phyloP scores from a whole-genome alignment of 2,888 invertebrate species.

The Psylliodes chrysocephalus region DNA sequence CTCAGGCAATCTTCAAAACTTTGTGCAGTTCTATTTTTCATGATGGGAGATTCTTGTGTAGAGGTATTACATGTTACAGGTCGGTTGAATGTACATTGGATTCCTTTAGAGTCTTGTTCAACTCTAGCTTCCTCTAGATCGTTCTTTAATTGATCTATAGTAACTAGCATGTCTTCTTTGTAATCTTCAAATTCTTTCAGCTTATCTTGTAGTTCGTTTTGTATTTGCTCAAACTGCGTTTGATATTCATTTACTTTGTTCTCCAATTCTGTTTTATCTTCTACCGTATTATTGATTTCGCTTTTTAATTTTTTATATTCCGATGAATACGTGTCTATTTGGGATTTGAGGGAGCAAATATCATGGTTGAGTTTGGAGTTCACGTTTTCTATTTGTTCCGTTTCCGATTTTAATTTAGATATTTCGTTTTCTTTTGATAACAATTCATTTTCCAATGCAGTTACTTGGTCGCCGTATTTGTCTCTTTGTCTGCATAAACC shows the following conservation, averaged over 20 bases:
- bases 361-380: background rate
- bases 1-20: background rate
- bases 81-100: background rate
- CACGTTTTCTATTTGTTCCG: conserved; percentile 15
- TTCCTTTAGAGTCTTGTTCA: background rate
- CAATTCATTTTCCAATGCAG: conserved; percentile 1
- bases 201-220: background rate
- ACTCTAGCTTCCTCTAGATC: background rate
- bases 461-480: conserved; percentile 21
- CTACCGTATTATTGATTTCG: background rate
- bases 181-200: background rate
- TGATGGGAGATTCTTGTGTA: background rate
- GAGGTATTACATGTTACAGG: background rate
- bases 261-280: background rate
- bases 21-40: background rate
- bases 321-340: background rate
- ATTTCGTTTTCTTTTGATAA: background rate
- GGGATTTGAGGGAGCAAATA: background rate
- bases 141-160: background rate
- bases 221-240: background rate
- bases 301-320: background rate
- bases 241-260: background rate
- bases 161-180: background rate
- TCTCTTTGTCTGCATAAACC: conserved; percentile 35
- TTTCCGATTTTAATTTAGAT: conserved; percentile 12